phyloP scores from a whole-genome alignment of 2,113 vertebrate species.

The Sterrhoptilus dennistouni region DNA sequence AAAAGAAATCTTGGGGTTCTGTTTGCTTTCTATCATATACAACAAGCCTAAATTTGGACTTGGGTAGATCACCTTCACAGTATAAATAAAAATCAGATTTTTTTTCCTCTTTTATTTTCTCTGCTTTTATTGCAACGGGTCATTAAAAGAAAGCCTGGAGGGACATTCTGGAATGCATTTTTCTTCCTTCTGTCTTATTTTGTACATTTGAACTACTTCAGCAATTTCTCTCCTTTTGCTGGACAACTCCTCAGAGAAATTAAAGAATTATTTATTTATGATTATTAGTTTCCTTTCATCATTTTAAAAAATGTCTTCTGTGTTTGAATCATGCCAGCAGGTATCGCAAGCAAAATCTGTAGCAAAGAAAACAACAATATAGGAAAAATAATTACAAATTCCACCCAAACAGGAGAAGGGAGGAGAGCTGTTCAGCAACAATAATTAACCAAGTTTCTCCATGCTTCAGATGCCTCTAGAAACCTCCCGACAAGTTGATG shows the following conservation, averaged over 20 bases:
- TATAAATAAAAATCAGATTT: slow-evolving; percentile 14
- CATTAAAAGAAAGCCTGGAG: slow-evolving; percentile 44
- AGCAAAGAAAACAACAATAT: slow-evolving; percentile 7
- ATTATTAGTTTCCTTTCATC: slow-evolving; percentile 61
- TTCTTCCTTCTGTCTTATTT: slow-evolving; percentile 38
- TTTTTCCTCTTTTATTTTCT: neutral
- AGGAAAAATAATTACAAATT: slow-evolving; percentile 26
- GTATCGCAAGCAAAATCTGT: neutral
- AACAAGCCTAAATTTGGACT: neutral
- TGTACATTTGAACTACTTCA: slow-evolving; percentile 54
- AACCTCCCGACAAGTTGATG: neutral
- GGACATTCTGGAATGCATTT: slow-evolving; percentile 33
- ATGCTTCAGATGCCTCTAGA: neutral
- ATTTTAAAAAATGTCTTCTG: slow-evolving; percentile 42
- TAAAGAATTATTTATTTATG: slow-evolving; percentile 67
- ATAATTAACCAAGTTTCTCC: slow-evolving; percentile 19
- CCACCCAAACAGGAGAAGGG: neutral
- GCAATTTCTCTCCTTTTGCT: slow-evolving; percentile 46
- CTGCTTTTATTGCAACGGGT: slow-evolving; percentile 11
- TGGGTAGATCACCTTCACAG: neutral
- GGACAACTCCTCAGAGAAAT: slow-evolving; percentile 64
- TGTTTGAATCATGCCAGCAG: slow-evolving; percentile 49
- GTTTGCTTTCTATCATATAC: neutral
- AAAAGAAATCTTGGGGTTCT: neutral
- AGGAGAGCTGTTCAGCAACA: neutral